Evolutionary conservation across 1,140 invertebrate species (phyloP).

Genomic region (Steinernema feltiae): DNA sequence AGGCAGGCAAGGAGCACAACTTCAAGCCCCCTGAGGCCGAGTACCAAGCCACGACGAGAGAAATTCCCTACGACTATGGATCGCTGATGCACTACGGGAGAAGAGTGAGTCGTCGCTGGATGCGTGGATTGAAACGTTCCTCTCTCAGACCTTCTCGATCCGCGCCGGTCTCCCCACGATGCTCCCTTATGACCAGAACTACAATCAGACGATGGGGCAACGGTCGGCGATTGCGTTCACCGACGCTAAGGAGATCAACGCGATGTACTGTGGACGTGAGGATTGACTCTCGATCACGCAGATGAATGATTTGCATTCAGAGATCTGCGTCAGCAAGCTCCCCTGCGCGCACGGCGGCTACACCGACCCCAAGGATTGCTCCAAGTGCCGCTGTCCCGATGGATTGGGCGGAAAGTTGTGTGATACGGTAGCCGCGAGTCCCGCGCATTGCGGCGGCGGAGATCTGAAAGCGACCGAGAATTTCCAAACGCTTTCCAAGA

Average conservation of each 20-base stretch:
- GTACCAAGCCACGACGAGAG: background rate
- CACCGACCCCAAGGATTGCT: background rate
- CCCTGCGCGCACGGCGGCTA: background rate
- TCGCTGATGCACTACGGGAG: background rate
- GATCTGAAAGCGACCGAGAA: background rate
- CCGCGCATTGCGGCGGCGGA: background rate
- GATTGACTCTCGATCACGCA: too few species aligned
- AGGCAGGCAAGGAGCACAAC: background rate
- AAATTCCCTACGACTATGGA: background rate
- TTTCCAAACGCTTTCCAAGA: background rate
- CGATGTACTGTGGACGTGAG: background rate
- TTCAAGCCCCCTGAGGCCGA: background rate
- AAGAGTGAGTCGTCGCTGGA: background rate
- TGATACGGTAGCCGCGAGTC: background rate
- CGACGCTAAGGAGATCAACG: background rate
- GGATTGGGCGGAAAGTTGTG: background rate
- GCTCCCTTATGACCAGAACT: background rate
- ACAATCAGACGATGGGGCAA: background rate
- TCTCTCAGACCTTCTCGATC: background rate
- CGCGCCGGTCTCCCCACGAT: background rate
- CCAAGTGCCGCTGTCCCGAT: background rate
- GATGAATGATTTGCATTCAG: too few species aligned
- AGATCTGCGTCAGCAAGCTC: background rate
- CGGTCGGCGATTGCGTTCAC: background rate
- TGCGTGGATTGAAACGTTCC: background rate